Percentiles rank a stretch among this genome's conserved stretches.
phyloP scores from a whole-genome alignment of 1,140 invertebrate genomes.

The Coelopa frigida region DNA sequence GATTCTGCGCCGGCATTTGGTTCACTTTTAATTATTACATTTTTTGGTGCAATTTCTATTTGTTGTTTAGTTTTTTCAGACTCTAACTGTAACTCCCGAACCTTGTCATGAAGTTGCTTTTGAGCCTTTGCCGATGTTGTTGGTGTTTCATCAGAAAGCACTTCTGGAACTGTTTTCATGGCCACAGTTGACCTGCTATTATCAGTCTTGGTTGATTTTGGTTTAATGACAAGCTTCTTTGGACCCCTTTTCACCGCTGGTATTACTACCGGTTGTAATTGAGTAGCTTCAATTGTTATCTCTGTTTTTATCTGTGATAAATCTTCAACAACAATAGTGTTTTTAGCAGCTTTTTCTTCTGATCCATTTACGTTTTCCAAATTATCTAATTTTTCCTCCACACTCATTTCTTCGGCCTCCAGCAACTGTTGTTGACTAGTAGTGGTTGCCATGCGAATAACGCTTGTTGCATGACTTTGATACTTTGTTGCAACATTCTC shows the following conservation, averaged over 20 bases:
- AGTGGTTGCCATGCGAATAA: slow-evolving; percentile 40
- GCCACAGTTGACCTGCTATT: too few species aligned
- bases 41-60: background rate
- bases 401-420: too few species aligned
- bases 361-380: background rate
- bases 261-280: background rate
- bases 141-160: slow-evolving; percentile 5
- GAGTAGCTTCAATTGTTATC: background rate
- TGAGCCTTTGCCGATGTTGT: slow-evolving; percentile 12
- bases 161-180: slow-evolving; percentile 1
- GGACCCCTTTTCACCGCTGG: slow-evolving; percentile 29
- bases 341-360: background rate
- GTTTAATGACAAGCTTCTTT: slow-evolving; percentile 42
- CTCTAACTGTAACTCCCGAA: background rate
- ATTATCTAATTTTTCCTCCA: too few species aligned
- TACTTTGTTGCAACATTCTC: background rate
- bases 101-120: slow-evolving; percentile 6
- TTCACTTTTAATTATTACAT: slow-evolving; percentile 10
- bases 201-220: slow-evolving; percentile 27
- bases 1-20: slow-evolving; percentile 6
- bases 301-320: slow-evolving; percentile 19
- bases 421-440: slow-evolving; percentile 12
- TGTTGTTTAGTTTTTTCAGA: background rate
- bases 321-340: slow-evolving; percentile 21
- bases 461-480: slow-evolving; percentile 27